Conservation (phyloP, 2,113 vertebrate species). For the Oreochromis tanganicae region DNA sequence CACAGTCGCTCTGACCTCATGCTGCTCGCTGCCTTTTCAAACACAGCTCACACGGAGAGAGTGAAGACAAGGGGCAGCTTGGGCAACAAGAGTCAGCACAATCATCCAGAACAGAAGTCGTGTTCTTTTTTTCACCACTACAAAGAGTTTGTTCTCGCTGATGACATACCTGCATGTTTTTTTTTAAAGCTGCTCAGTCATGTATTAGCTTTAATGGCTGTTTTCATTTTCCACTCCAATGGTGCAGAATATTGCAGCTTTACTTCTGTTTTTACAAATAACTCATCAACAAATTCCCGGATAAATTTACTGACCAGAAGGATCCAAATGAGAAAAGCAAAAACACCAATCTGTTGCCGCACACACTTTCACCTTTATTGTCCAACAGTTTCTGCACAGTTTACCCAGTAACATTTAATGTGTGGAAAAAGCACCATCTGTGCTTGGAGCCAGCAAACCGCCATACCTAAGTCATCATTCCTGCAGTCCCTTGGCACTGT, state of each 20-base stretch:
- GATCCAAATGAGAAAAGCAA: conserved; percentile 15
- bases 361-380: conserved; percentile 17
- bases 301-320: conserved; percentile 36
- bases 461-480: conserved; percentile 35
- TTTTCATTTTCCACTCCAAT: conserved; percentile 57
- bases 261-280: neutral
- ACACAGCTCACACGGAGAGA: conserved; percentile 35
- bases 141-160: neutral
- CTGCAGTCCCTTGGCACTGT: conserved; percentile 29
- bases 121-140: conserved; percentile 11
- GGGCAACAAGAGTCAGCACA: conserved; percentile 42
- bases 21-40: conserved; percentile 55
- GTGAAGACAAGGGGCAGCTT: conserved; percentile 42
- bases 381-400: conserved; percentile 1
- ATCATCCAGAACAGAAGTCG: conserved; percentile 34
- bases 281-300: conserved; percentile 18
- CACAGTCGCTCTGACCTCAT: conserved; percentile 32
- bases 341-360: conserved; percentile 16
- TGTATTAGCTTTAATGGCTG: conserved; percentile 9
- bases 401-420: conserved; percentile 18
- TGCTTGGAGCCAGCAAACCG: conserved; percentile 33
- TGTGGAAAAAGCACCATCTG: conserved; percentile 62
- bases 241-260: conserved; percentile 48
- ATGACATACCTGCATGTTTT: conserved; percentile 9
- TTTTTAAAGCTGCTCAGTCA: neutral